These are phyloP conservation scores for Cyclophora albipunctata DNA, from an alignment of 2,888 invertebrate species.

Conservation along the genomic window DNA sequence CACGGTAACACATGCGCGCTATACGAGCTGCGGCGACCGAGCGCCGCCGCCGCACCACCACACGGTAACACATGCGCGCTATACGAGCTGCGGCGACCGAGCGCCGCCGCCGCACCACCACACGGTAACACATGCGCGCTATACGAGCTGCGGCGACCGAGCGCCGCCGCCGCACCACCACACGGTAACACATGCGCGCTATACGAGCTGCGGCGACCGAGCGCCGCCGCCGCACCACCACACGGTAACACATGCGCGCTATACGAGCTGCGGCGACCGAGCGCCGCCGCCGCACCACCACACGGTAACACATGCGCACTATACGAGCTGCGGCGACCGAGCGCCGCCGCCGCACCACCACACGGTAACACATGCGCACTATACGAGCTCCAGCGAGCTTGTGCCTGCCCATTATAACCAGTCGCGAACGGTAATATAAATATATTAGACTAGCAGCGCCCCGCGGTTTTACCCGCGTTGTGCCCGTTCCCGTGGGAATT, in stretches of 20 bases:
- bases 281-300: slow-evolving; percentile 61
- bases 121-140: slow-evolving; percentile 17
- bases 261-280: slow-evolving; percentile 20
- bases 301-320: slow-evolving; percentile 17
- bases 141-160: slow-evolving; percentile 20
- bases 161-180: slow-evolving; percentile 61
- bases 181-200: slow-evolving; percentile 17
- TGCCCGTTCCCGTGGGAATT: too few relatives aligned
- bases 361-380: slow-evolving; percentile 17
- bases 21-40: slow-evolving; percentile 20
- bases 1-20: slow-evolving; percentile 17
- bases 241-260: slow-evolving; percentile 17
- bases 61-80: slow-evolving; percentile 17
- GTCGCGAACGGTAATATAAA: too few relatives aligned
- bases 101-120: slow-evolving; percentile 61
- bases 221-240: slow-evolving; percentile 61
- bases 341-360: slow-evolving; percentile 61
- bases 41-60: slow-evolving; percentile 61
- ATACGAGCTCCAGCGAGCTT: too few relatives aligned
- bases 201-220: slow-evolving; percentile 20
- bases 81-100: slow-evolving; percentile 20
- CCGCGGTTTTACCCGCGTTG: too few relatives aligned
- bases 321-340: slow-evolving; percentile 20
- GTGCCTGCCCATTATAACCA: too few relatives aligned
- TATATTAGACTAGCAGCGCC: too few relatives aligned